Base-by-base conservation (phyloP, 2,797 vertebrate species). In the Neopelma chrysocephalum region DNA sequence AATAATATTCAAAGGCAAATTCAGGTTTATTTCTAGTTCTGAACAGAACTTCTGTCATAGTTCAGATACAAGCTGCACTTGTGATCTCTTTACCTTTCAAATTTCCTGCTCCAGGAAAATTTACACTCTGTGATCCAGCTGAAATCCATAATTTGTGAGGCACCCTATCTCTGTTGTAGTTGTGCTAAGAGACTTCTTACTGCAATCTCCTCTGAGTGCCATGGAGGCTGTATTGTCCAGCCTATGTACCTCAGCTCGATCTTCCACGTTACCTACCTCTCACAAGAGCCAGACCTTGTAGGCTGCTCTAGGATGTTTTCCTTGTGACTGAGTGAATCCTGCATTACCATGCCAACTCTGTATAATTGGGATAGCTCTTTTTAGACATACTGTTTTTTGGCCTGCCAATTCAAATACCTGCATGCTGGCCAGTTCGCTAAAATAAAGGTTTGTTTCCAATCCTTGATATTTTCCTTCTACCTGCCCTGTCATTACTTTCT, bases 21-120 rank as follows among this genome's bases (percentile, higher is more conserved):
- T 89, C 53, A 62, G 42, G 40, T 80, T 61, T 88, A 50, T 79
- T 92, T 94, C 62, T 64, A 66, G 48, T 82, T 94, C 83, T 87
- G 79, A 73, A 73, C 31, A 45, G 79, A 94, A 65, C 17, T 79
- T 82, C n/a, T 87, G 66, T 45, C 38, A 14, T 8, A 27, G 42
- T 53, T 89, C 54, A 66, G 54, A 72, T 51, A 81, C 32, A 65
- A 83, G 66, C 54, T 84, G 62, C 62, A 40, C 47, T 87, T 36
- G 19, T 48, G 53, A 89, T 90, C 34, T 72, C 56, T 60, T 64
- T 57, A 58, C 34, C 53, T 86, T 88, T 93, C 32, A 40, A 70
- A 57, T 60, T 79, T 66, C 25, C 34, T 56, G 70, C 71, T 90
- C 50, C 27, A 0, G 3, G 51, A 69, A 78, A 79, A 90, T 76